phyloP scores from a whole-genome alignment of 1,140 invertebrate species.

The Drosophila malerkotliana region DNA sequence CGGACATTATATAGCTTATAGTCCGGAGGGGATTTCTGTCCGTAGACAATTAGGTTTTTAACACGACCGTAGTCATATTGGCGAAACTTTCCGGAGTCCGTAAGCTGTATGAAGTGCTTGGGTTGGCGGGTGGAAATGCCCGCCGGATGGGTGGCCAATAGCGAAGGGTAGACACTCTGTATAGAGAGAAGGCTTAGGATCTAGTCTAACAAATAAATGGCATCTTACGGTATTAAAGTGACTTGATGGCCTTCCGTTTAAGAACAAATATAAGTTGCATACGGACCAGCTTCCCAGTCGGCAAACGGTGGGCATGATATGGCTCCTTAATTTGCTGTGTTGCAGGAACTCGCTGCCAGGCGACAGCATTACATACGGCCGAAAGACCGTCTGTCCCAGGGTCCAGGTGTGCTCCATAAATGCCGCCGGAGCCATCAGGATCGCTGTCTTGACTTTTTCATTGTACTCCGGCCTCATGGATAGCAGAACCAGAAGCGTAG shows the following conservation, averaged over 20 bases:
- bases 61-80: constrained; percentile 69
- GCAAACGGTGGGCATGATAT: background rate
- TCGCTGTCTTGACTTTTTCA: background rate
- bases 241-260: too few species aligned
- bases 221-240: background rate
- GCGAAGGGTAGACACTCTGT: constrained; percentile 70
- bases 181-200: too few species aligned
- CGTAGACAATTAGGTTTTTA: too few species aligned
- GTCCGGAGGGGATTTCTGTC: constrained; percentile 68
- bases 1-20: constrained; percentile 85
- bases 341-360: background rate
- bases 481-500: background rate
- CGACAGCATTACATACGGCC: background rate
- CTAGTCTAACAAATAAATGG: too few species aligned
- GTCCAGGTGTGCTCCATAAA: background rate
- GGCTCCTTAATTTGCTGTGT: background rate
- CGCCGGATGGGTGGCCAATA: constrained; percentile 89
- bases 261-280: too few species aligned
- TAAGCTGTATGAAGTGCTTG: constrained; percentile 87
- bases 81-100: constrained; percentile 80
- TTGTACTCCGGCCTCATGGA: constrained; percentile 1
- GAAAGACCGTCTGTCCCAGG: background rate
- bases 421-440: background rate
- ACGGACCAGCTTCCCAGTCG: background rate
- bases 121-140: constrained; percentile 90